phyloP scores from a whole-genome alignment of 1,140 invertebrate species.

The Cydia splendana region DNA sequence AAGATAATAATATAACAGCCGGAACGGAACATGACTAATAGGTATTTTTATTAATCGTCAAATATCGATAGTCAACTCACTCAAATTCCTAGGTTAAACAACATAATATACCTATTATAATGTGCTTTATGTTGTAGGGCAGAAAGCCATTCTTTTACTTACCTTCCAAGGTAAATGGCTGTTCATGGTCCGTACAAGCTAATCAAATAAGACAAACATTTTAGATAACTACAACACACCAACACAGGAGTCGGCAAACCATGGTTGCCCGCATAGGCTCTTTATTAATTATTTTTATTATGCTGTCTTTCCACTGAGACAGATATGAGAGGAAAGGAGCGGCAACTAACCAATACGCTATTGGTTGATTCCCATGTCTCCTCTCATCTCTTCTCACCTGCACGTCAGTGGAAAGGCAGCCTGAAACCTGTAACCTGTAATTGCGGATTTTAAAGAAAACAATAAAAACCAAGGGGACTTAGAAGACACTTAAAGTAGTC shows the following conservation, averaged over 20 bases:
- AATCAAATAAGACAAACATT: not conserved
- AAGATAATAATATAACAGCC: not conserved
- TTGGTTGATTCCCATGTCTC: no score
- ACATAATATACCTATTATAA: not conserved
- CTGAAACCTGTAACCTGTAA: no score
- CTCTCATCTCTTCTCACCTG: no score
- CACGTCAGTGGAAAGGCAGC: no score
- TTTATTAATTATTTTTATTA: no score
- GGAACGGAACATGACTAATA: not conserved
- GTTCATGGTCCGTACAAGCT: slow-evolving; percentile 18
- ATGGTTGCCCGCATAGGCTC: no score
- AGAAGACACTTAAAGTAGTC: no score
- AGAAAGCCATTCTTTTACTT: not conserved
- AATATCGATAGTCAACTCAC: not conserved
- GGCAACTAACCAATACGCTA: no score
- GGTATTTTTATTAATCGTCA: not conserved
- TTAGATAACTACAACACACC: slow-evolving; percentile 17
- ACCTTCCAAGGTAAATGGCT: slow-evolving; percentile 8
- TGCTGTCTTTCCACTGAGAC: no score
- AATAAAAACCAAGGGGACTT: no score
- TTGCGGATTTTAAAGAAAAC: no score
- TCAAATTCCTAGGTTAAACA: not conserved
- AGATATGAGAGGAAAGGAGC: no score
- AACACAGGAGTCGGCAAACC: not conserved
- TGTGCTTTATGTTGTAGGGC: not conserved